Percentiles rank a stretch among this genome's conserved stretches.
Conservation (phyloP, 1,140 invertebrate genomes). For the Drosophila sp. region DNA sequence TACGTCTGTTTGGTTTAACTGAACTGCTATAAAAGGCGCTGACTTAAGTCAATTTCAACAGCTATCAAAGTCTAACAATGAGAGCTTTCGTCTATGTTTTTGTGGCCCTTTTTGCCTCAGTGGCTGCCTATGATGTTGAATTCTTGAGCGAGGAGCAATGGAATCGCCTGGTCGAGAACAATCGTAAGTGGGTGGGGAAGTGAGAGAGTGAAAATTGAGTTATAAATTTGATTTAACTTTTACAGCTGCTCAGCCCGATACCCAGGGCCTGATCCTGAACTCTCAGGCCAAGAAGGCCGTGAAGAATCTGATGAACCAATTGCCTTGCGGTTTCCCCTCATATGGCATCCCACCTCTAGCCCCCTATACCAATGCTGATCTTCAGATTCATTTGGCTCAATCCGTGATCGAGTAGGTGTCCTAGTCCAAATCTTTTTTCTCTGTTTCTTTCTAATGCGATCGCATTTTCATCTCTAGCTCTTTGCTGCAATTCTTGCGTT, state of each 20-base stretch:
- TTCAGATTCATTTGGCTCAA: slow-evolving; percentile 62
- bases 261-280: slow-evolving; percentile 69
- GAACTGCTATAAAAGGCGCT: slow-evolving; percentile 58
- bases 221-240: background rate
- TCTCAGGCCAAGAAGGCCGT: slow-evolving; percentile 72
- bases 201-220: background rate
- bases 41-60: slow-evolving; percentile 14
- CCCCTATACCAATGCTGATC: slow-evolving; percentile 76
- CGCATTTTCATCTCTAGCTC: slow-evolving; percentile 17
- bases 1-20: slow-evolving; percentile 4
- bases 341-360: slow-evolving; percentile 75
- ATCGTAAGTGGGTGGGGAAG: slow-evolving; percentile 53
- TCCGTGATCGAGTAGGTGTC: slow-evolving; percentile 73
- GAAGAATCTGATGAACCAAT: slow-evolving; percentile 55
- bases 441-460: background rate
- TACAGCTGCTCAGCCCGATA: slow-evolving; percentile 54
- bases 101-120: slow-evolving; percentile 64
- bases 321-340: slow-evolving; percentile 75
- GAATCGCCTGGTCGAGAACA: slow-evolving; percentile 53
- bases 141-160: slow-evolving; percentile 65
- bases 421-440: no score
- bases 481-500: slow-evolving; percentile 70
- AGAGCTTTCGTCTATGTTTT: slow-evolving; percentile 59
- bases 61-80: slow-evolving; percentile 55
- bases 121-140: slow-evolving; percentile 68